Evolutionary conservation across 2,797 vertebrate genomes (phyloP).

Genomic region (Gallirallus australis): DNA sequence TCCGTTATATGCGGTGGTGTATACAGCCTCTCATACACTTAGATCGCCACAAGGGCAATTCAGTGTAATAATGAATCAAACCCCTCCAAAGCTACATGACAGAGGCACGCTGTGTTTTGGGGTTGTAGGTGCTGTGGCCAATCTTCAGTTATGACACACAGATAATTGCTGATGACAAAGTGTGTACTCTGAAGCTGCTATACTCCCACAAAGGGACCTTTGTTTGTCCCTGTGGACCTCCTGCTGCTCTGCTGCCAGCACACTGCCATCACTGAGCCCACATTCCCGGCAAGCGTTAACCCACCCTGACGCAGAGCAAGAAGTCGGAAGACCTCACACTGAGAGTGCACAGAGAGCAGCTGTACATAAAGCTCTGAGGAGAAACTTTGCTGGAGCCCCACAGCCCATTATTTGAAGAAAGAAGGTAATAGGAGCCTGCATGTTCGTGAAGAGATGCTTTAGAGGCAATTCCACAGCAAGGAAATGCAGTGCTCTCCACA

Average conservation of each 20-base stretch:
- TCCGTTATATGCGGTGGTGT: not conserved
- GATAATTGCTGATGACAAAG: not conserved
- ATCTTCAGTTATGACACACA: slow-evolving; percentile 24
- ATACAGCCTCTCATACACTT: not conserved
- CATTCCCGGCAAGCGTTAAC: not conserved
- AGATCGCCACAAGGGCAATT: not conserved
- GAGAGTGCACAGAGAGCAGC: not conserved
- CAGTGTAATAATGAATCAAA: not conserved
- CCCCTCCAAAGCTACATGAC: not conserved
- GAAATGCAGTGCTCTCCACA: fast-evolving
- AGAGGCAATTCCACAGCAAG: not conserved
- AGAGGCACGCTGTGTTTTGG: not conserved
- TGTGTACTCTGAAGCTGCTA: not conserved
- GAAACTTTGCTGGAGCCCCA: not conserved
- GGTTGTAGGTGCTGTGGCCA: not conserved
- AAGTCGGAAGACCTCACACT: slow-evolving; percentile 18
- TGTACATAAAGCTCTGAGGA: not conserved
- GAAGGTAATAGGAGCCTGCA: fast-evolving
- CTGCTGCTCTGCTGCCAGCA: not conserved
- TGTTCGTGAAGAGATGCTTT: not conserved
- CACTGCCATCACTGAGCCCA: not conserved
- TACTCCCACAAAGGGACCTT: not conserved
- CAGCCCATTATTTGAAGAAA: not conserved
- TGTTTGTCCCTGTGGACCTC: not conserved
- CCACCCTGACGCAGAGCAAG: not conserved